These are phyloP conservation scores for Brachyptera risi DNA, from an alignment of 2,888 invertebrate species.

Conservation along the genomic window DNA sequence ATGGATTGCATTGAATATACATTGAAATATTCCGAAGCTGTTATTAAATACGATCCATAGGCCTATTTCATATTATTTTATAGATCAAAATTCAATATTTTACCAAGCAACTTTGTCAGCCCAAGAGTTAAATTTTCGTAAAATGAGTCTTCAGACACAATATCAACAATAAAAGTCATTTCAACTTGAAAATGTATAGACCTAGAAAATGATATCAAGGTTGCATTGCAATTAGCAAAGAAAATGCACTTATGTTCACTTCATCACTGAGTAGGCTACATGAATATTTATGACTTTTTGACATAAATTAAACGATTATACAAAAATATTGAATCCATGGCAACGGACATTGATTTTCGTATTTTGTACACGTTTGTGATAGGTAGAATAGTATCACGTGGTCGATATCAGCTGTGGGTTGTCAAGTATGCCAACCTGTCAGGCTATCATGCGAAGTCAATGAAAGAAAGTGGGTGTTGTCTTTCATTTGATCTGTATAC, in stretches of 20 bases:
- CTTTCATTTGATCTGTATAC: neutral
- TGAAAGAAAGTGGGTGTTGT: conserved; percentile 17
- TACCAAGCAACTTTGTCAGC: conserved; percentile 59
- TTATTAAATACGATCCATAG: too few relatives aligned
- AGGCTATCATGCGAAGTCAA: neutral
- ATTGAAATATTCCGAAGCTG: too few relatives aligned
- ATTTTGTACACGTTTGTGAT: neutral
- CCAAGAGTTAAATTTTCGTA: conserved; percentile 69
- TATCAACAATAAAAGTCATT: conserved; percentile 66
- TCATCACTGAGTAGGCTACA: too few relatives aligned
- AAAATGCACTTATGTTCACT: neutral
- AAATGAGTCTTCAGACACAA: conserved; percentile 68
- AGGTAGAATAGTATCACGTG: too few relatives aligned
- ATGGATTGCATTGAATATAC: too few relatives aligned
- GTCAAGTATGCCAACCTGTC: neutral
- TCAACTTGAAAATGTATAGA: conserved; percentile 14
- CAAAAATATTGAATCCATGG: neutral
- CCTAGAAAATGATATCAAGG: neutral
- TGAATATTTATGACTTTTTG: too few relatives aligned
- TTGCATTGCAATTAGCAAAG: neutral
- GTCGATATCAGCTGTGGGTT: too few relatives aligned
- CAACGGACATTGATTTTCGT: neutral
- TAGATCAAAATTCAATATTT: conserved; percentile 31
- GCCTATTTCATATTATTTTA: too few relatives aligned
- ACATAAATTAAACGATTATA: neutral